Conservation (phyloP, 2,113 vertebrate species). For the Chloropsis cyanopogon region DNA sequence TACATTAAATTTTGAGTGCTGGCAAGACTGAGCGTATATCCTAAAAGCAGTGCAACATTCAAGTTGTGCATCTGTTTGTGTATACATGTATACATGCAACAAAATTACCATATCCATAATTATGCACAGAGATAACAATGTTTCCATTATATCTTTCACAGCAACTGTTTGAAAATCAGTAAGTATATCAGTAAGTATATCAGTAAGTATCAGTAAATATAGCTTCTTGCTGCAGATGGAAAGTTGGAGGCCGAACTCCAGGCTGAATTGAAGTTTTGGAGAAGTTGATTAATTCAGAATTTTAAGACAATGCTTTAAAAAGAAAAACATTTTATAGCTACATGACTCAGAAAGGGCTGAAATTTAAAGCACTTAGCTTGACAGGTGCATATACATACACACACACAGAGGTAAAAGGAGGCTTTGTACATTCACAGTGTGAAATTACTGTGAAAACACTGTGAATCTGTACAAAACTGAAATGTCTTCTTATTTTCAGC, state of each 20-base stretch:
- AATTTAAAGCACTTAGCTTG: slow-evolving; percentile 8
- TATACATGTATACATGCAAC: background rate
- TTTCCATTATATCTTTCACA: slow-evolving; percentile 7
- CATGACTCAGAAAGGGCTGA: slow-evolving; percentile 6
- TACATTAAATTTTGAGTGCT: background rate
- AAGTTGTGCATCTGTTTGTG: background rate
- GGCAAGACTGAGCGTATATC: background rate
- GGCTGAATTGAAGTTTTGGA: slow-evolving; percentile 5
- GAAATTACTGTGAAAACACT: background rate
- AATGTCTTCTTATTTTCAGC: background rate
- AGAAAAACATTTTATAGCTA: slow-evolving; percentile 2
- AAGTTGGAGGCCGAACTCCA: background rate
- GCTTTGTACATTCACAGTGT: background rate
- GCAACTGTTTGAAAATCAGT: background rate
- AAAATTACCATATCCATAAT: background rate
- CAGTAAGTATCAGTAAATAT: too few relatives aligned
- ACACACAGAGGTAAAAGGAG: background rate
- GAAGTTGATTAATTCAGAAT: slow-evolving; percentile 37
- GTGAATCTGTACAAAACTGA: background rate
- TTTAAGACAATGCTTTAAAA: slow-evolving; percentile 27
- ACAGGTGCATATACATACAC: background rate
- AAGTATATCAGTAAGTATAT: too few relatives aligned
- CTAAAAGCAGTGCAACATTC: background rate
- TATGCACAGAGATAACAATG: slow-evolving; percentile 30
- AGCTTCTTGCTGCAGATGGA: background rate